phyloP scores from a whole-genome alignment of 2,113 vertebrate genomes.

The Toxotes jaculatrix region DNA sequence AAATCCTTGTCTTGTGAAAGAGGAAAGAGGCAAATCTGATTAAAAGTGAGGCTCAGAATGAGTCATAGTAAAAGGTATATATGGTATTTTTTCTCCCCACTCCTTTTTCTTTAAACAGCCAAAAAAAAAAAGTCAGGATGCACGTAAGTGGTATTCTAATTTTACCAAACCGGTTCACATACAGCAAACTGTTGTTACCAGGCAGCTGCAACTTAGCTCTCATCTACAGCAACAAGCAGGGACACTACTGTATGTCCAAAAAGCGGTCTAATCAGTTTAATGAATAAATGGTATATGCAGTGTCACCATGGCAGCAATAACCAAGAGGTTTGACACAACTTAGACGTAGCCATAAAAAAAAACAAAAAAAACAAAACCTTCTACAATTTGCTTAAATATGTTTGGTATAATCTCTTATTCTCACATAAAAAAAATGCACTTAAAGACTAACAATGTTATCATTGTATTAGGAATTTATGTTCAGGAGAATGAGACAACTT shows the following conservation, averaged over 20 bases:
- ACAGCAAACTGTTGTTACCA: neutral
- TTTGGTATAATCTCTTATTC: neutral
- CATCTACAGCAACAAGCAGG: neutral
- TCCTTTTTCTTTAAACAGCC: no score
- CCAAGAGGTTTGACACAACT: neutral
- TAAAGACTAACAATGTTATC: neutral
- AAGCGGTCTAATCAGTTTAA: no score
- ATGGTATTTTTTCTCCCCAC: neutral
- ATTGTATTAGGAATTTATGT: neutral
- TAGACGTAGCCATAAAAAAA: neutral
- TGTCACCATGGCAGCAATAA: neutral
- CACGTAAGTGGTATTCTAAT: neutral
- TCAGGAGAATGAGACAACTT: neutral
- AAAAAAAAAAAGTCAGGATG: no score
- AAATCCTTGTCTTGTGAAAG: no score
- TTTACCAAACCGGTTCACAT: neutral
- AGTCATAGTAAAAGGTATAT: neutral
- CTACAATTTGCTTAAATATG: neutral
- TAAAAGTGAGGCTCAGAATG: no score
- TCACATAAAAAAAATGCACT: neutral
- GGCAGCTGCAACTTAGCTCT: constrained; percentile 1
- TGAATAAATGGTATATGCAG: no score
- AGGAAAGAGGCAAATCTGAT: no score
- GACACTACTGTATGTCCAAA: no score
- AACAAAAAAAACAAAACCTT: neutral